These are phyloP conservation scores for Drosophila quadrilineata DNA, from an alignment of 1,140 invertebrate genomes.

Conservation along the genomic window DNA sequence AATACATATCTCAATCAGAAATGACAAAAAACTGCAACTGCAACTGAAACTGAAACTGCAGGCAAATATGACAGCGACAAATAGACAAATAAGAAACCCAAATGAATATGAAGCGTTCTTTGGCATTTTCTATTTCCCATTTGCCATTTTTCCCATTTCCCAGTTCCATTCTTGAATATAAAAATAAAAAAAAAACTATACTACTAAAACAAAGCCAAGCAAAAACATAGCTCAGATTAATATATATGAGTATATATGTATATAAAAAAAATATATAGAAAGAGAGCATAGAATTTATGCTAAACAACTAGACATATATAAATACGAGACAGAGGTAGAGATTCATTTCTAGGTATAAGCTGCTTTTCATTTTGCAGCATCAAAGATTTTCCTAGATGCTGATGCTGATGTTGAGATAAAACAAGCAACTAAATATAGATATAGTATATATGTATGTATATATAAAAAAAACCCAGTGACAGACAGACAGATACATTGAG, in stretches of 20 bases:
- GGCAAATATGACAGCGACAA: constrained; percentile 63
- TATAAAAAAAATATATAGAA: constrained; percentile 13
- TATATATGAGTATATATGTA: constrained; percentile 43
- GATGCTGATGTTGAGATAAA: constrained; percentile 73
- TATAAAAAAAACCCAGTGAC: too few relatives aligned
- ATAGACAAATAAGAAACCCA: constrained; percentile 58
- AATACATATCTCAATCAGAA: constrained; percentile 77
- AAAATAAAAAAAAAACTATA: too few relatives aligned
- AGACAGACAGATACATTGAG: constrained; percentile 42
- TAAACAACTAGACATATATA: constrained; percentile 2
- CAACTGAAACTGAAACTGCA: constrained; percentile 37
- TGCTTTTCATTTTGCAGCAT: constrained; percentile 67
- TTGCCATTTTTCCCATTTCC: constrained; percentile 19
- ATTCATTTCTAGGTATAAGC: constrained; percentile 52
- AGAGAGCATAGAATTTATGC: too few relatives aligned
- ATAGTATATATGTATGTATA: too few relatives aligned
- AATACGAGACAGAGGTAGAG: too few relatives aligned
- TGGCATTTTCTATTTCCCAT: constrained; percentile 21
- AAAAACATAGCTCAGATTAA: constrained; percentile 63
- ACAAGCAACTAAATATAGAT: constrained; percentile 75
- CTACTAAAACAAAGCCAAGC: constrained; percentile 61
- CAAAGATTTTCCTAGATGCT: constrained; percentile 72
- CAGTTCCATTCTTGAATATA: too few relatives aligned
- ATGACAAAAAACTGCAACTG: constrained; percentile 57
- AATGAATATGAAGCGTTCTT: constrained; percentile 68